Base-by-base conservation (phyloP, 2,797 vertebrate genomes). In the Oryzias sinensis region DNA sequence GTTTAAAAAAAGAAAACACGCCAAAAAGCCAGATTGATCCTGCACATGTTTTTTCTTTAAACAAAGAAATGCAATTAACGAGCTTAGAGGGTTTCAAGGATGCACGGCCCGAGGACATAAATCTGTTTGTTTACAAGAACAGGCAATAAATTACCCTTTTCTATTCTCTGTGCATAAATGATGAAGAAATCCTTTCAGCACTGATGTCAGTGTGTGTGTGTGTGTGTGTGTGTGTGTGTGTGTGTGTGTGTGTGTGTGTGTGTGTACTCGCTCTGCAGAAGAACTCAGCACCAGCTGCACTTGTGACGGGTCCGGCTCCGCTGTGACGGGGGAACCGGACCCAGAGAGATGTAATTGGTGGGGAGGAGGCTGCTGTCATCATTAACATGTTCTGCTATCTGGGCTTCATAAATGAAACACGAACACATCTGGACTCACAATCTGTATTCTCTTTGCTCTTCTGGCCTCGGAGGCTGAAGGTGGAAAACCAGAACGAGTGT, bases 321-420 rank as follows among this genome's bases (percentile, higher is more conserved):
- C 45, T 49, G 49, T 27, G 48, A 80, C 63, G 50, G 43, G 72
- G 61, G 78, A 74, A 18, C 18, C 18, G 18, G 18, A 18, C 83
- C 64, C 77, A 80, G 62, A 77, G 62, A 56, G 70, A 59, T 75
- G 68, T 86, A 81, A 85, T 77, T 85, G 72, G 63, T 66, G 60
- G 73, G 72, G 67, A 68, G 78, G 54, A 51, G 45, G 65, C 53
- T 45, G 58, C 69, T 59, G 66, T 75, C 71, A 70, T 81, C 76
- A 80, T 78, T 73, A 73, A 62, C 25, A 25, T 48, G 50, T 74
- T 25, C 61, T 33, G 59, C 41, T 17, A 17, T 29, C 60, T 65
- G 33, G 49, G 69, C 57, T 61, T 62, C 79, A 72, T 85, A 82
- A 72, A 78, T 78, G 52, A 1, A 71, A 79, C 48, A 72, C 61